Evolutionary conservation across 2,113 vertebrate species (phyloP), one percentile per base, ranked within the genome.

Genomic region (Hemiscyllium ocellatum): DNA sequence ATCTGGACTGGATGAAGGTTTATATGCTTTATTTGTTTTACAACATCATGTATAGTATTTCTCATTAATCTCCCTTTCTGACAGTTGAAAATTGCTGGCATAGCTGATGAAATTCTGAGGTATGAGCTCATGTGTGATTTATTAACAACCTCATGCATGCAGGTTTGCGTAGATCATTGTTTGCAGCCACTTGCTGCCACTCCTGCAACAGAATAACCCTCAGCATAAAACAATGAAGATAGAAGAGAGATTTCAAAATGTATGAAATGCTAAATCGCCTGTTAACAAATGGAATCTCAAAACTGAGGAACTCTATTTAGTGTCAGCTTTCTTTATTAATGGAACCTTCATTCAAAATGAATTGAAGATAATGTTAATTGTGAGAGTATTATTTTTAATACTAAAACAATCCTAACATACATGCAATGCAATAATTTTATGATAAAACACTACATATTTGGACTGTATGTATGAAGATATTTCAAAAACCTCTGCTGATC

Each of bases 21-120:
- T 95, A 95, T 95, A 19, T 72, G 94, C 94, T 95, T 72, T 94
- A 94, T 94, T 94, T 95, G 94, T 47, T 72, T 72, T 76, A 95
- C 94, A 95, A 50, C 68, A 95, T 72, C 94, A 95, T 69, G 47
- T 95, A 95, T 52, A 72, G 42, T 95, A 96, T 96, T 96, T 96
- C 96, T 97, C 97, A 97, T 98, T 98, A 97, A 97, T 97, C 98
- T 97, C 95, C 95, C 13, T 29, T 93, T 96, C 96, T 96, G 97
- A 97, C 96, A 96, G 96, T 97, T 96, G 96, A 96, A 96, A 97
- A 96, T 96, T 96, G 86, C 95, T 47, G 96, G 97, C 96, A 97
- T 97, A 98, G 97, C 97, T 97, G 97, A 96, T 96, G 97, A 97
- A 97, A 97, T 97, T 97, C 97, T 96, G 68, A 96, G 97, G 97